These are phyloP conservation scores for Erpornis zantholeuca DNA, from an alignment of 2,113 vertebrate species.

Conservation along the genomic window DNA sequence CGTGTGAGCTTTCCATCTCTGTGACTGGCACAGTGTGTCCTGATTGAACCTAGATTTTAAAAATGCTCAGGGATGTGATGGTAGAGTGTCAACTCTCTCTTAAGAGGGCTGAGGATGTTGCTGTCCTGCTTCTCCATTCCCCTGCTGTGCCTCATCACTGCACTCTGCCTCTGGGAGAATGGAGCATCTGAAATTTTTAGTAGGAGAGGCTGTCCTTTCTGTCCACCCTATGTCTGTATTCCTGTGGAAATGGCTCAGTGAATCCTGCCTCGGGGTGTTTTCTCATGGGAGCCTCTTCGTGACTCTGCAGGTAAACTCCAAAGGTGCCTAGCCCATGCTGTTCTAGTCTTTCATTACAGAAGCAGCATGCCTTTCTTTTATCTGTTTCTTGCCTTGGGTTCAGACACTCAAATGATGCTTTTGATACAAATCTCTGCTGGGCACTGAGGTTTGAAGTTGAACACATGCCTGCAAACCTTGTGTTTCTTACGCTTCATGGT, in stretches of 20 bases:
- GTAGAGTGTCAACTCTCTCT: neutral
- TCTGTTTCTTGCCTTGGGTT: neutral
- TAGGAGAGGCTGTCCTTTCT: neutral
- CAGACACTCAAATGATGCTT: neutral
- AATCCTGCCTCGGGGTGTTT: neutral
- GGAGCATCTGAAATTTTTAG: neutral
- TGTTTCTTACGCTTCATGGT: neutral
- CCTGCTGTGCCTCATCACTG: neutral
- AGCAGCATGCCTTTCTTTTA: neutral
- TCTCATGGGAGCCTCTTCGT: neutral
- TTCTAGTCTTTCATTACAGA: neutral
- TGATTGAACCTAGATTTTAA: neutral
- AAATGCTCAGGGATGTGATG: neutral
- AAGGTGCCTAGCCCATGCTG: neutral
- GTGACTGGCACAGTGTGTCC: neutral
- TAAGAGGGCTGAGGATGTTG: neutral
- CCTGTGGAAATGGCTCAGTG: neutral
- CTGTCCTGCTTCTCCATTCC: neutral
- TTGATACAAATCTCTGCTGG: neutral
- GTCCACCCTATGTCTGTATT: rapidly evolving
- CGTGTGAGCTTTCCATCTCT: neutral
- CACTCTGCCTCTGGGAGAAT: neutral
- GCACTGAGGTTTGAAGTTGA: neutral
- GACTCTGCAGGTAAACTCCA: neutral
- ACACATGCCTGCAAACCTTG: neutral